phyloP scores from a whole-genome alignment of 2,797 vertebrate genomes.

The Periparus ater region DNA sequence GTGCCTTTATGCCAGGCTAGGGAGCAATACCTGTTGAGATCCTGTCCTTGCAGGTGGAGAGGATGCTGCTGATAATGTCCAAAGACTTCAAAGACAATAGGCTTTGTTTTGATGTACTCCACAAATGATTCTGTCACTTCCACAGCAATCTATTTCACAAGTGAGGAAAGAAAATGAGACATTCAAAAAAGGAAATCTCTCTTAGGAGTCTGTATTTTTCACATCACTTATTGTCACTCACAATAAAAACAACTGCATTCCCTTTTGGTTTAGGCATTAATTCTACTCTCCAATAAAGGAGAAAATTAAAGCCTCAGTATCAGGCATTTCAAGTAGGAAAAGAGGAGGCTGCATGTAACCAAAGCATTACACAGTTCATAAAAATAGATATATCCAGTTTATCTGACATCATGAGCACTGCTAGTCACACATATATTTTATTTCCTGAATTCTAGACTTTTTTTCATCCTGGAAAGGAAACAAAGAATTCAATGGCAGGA shows the following conservation, averaged over 20 bases:
- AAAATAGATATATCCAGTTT: background rate
- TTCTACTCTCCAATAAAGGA: background rate
- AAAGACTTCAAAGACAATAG: slow-evolving; percentile 99
- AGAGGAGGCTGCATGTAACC: background rate
- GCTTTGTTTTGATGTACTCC: slow-evolving; percentile 95
- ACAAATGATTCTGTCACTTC: slow-evolving; percentile 97
- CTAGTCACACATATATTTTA: background rate
- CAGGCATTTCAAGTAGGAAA: background rate
- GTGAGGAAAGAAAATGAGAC: background rate
- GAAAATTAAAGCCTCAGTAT: background rate
- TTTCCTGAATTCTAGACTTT: background rate
- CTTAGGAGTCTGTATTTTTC: background rate
- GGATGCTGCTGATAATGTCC: slow-evolving; percentile 98
- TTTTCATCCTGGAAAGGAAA: background rate
- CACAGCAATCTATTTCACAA: slow-evolving; percentile 86
- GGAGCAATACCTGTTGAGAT: slow-evolving; percentile 84
- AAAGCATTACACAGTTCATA: background rate
- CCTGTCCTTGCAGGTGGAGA: slow-evolving; percentile 89
- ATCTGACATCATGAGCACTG: background rate
- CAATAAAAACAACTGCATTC: background rate
- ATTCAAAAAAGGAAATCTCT: background rate
- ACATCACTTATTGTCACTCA: background rate
- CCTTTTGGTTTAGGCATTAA: background rate
- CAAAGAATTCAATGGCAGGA: slow-evolving; percentile 7
- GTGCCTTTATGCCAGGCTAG: background rate